A percentile compares a stretch with the other conserved stretches of the same genome.
These are phyloP conservation scores for Coptodon rendalli DNA, from an alignment of 2,113 vertebrate genomes.

Conservation along the genomic window DNA sequence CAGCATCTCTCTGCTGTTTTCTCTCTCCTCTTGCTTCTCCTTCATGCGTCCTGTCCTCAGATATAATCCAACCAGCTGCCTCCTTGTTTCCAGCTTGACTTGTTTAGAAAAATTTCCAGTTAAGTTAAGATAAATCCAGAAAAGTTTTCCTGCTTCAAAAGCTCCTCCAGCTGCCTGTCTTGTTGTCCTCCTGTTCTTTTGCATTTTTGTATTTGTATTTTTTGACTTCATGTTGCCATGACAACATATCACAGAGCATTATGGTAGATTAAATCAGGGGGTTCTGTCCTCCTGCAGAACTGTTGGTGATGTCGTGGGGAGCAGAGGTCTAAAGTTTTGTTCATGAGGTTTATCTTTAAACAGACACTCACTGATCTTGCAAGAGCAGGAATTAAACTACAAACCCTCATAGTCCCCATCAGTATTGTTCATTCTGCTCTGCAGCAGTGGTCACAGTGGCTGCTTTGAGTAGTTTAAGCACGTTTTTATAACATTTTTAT, in stretches of 20 bases:
- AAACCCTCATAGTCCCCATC: not conserved
- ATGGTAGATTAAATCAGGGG: not conserved
- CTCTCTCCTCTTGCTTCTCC: too few relatives aligned
- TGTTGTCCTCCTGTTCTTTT: not conserved
- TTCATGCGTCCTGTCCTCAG: too few relatives aligned
- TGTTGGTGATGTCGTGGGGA: not conserved
- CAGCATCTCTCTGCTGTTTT: too few relatives aligned
- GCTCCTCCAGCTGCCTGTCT: not conserved
- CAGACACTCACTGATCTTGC: not conserved
- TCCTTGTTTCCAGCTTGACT: too few relatives aligned
- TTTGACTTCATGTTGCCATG: not conserved
- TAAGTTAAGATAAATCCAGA: not conserved
- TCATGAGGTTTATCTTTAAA: not conserved
- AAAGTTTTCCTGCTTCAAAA: not conserved
- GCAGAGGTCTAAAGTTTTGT: too few relatives aligned
- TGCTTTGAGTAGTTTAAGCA: accelerated
- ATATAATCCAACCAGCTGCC: too few relatives aligned
- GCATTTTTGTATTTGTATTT: not conserved
- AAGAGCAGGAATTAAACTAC: too few relatives aligned
- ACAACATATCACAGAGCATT: not conserved
- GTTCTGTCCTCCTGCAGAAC: not conserved
- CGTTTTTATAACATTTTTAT: accelerated
- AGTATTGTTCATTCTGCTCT: not conserved
- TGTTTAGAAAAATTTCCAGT: too few relatives aligned
- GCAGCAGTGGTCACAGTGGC: not conserved